Conservation (phyloP, 2,797 vertebrate species). For the Sternarchorhynchus goeldii region DNA sequence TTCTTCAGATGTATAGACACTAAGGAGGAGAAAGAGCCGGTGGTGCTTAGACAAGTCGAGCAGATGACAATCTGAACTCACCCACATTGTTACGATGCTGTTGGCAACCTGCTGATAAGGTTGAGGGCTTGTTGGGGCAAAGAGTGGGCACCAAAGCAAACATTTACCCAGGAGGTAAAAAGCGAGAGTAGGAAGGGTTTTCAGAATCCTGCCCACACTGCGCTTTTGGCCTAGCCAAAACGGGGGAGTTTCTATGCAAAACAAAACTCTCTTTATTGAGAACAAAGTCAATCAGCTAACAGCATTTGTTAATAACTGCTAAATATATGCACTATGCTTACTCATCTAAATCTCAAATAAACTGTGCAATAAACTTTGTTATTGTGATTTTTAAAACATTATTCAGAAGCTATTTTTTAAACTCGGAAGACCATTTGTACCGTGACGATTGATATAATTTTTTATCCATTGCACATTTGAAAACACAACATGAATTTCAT, state of each 20-base stretch:
- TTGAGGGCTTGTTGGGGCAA: conserved; percentile 27
- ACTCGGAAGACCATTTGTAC: background rate
- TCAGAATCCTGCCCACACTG: conserved; percentile 40
- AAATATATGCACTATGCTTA: background rate
- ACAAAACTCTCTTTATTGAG: conserved; percentile 53
- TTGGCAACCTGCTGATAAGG: conserved; percentile 36
- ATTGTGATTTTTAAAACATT: background rate
- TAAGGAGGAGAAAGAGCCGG: background rate
- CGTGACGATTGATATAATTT: background rate
- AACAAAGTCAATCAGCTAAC: conserved; percentile 11
- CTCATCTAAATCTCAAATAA: background rate
- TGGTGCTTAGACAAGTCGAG: conserved; percentile 19
- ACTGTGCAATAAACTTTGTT: background rate
- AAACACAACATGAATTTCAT: too few species aligned
- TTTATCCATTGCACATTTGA: too few species aligned
- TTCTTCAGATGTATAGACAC: too few species aligned
- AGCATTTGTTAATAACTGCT: background rate
- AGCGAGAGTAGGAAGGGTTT: conserved; percentile 46
- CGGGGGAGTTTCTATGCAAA: conserved; percentile 34
- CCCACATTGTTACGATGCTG: conserved; percentile 42
- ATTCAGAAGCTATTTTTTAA: background rate
- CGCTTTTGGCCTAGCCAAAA: conserved; percentile 42
- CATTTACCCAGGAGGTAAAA: conserved; percentile 37
- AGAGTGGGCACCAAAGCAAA: conserved; percentile 44
- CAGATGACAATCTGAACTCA: conserved; percentile 29